Evolutionary conservation across 2,113 vertebrate genomes (phyloP).

Genomic region (Tenrec ecaudatus): DNA sequence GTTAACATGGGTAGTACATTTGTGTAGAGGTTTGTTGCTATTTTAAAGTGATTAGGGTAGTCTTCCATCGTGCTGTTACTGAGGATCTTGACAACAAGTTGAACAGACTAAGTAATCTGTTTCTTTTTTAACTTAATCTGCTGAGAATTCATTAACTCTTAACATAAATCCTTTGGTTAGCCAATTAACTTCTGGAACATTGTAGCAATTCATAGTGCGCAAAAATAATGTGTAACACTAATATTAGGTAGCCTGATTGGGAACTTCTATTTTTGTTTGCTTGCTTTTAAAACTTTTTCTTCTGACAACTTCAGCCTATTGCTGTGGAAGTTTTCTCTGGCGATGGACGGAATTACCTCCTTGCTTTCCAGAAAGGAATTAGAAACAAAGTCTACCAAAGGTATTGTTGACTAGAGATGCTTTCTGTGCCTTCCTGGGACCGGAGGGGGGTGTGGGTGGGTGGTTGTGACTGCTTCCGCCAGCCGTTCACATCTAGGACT

Average conservation of each 20-base stretch:
- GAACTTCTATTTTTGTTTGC: not conserved
- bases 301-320: slow-evolving; percentile 91
- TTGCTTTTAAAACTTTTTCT: slow-evolving; percentile 22
- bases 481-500: slow-evolving; percentile 34
- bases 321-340: slow-evolving; percentile 99
- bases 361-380: slow-evolving; percentile 98
- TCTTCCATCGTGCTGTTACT: slow-evolving; percentile 15
- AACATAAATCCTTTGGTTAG: not conserved
- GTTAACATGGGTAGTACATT: not conserved
- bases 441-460: not conserved
- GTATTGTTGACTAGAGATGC: slow-evolving; percentile 81
- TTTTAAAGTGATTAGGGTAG: not conserved
- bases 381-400: slow-evolving; percentile 99
- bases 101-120: not conserved
- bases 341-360: slow-evolving; percentile 97
- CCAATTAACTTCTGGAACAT: slow-evolving; percentile 2
- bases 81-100: not conserved
- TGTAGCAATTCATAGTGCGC: not conserved
- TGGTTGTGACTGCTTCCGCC: not conserved
- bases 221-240: not conserved
- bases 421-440: not conserved
- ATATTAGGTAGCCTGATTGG: not conserved
- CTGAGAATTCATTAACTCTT: not conserved
- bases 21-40: not conserved
- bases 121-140: slow-evolving; percentile 40